A percentile compares a stretch with the other conserved stretches of the same genome.
These are phyloP conservation scores for Mustelus asterias DNA, from an alignment of 2,113 vertebrate species.

Conservation along the genomic window DNA sequence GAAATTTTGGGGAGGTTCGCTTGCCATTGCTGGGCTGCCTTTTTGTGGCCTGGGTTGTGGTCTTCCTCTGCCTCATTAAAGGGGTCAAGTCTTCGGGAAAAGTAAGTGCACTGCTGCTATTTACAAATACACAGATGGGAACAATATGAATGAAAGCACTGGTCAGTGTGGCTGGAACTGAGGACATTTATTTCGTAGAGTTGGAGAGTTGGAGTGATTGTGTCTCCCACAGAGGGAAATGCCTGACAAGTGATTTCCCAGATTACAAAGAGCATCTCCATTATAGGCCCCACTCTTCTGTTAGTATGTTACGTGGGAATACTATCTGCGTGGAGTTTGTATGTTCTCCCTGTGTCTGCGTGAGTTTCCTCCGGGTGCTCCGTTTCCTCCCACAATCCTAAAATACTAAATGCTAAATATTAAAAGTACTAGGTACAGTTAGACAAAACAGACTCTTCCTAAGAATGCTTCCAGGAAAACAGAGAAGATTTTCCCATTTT, in stretches of 20 bases:
- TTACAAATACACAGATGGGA: not conserved
- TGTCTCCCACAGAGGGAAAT: not conserved
- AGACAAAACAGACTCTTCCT: not conserved
- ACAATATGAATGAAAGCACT: no score
- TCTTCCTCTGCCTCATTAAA: conserved; percentile 95
- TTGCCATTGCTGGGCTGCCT: conserved; percentile 89
- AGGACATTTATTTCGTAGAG: not conserved
- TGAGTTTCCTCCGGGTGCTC: no score
- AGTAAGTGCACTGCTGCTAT: conserved; percentile 54
- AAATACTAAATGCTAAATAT: no score
- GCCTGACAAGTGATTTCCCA: not conserved
- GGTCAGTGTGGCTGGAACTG: not conserved
- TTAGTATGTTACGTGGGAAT: not conserved
- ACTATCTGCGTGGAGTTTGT: no score
- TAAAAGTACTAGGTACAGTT: not conserved
- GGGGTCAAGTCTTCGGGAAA: conserved; percentile 97
- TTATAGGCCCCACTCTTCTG: not conserved
- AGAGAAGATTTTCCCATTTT: not conserved
- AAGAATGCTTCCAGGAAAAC: not conserved
- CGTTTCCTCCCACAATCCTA: no score
- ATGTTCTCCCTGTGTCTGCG: no score
- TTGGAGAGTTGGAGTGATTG: not conserved
- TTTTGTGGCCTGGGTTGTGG: conserved; percentile 84
- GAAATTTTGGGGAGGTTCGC: conserved; percentile 84
- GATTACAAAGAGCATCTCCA: not conserved